Evolutionary conservation across 2,888 invertebrate species (phyloP).

Genomic region (Calephelis perditalis): DNA sequence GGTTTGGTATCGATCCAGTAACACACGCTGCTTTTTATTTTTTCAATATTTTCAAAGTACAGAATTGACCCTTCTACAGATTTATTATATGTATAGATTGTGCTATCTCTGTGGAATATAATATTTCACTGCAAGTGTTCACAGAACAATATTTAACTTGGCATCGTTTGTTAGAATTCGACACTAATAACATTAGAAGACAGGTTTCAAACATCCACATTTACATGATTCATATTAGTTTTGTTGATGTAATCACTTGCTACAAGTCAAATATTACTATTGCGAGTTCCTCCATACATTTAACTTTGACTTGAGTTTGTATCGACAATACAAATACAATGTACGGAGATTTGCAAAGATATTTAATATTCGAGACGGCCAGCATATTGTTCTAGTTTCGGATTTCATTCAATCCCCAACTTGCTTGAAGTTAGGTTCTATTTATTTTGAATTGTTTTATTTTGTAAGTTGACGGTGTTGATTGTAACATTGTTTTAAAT

Average conservation of each 20-base stretch:
- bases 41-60: too few species aligned
- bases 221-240: not conserved
- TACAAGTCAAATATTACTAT: slow-evolving; percentile 1
- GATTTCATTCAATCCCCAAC: slow-evolving; percentile 9
- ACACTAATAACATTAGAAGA: not conserved
- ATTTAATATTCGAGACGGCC: slow-evolving; percentile 8
- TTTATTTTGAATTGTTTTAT: slow-evolving; percentile 5
- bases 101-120: too few species aligned
- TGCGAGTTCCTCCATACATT: slow-evolving; percentile 20
- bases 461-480: not conserved
- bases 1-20: too few species aligned
- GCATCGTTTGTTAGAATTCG: not conserved
- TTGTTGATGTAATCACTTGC: slow-evolving; percentile 5
- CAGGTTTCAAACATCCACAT: not conserved
- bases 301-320: slow-evolving; percentile 26
- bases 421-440: slow-evolving; percentile 2
- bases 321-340: slow-evolving; percentile 13
- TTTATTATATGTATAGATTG: too few species aligned
- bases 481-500: too few species aligned
- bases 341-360: not conserved
- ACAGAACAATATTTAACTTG: too few species aligned
- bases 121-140: too few species aligned
- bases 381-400: slow-evolving; percentile 10
- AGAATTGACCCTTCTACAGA: too few species aligned
- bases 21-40: too few species aligned